Base-by-base conservation (phyloP, 1,140 invertebrate species). In the Drosophila mayri region DNA sequence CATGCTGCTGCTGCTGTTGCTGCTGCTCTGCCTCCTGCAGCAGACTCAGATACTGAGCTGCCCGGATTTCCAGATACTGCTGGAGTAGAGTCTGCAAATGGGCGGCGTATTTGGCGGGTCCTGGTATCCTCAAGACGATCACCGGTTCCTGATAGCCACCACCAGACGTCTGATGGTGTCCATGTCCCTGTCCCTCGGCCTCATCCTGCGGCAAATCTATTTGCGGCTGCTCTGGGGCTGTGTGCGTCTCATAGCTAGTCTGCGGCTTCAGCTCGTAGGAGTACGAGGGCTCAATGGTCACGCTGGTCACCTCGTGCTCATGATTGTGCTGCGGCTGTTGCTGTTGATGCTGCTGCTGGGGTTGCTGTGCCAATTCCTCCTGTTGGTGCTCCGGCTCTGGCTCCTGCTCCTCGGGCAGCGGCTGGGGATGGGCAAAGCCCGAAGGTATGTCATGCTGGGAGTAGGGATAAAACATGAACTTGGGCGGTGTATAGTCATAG, bases 391-490 rank as follows among this genome's bases (percentile, higher is more conserved):
- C 61, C 0, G 59, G 66, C 41, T 64, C 37, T 12, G 12, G 37
- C 7, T 66, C 66, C 18, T 54, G 32, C 47, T 70, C 66, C 47
- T 70, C 66, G 3, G 66, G 66, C 30, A 67, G 32, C 7, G 66
- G 66, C 38, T 54, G 63, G 4, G 47, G 66, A 46, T 46, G 66
- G 22, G 66, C 62, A 25, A 70, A 70, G 47, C 66, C 66, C 10
- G 66, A 55, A 16, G 66, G 79, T 37, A 93, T 90, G 41, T 92
- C 81, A 1, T 92, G 80, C 58, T 92, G 92, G 0, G 92, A 93
- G 73, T 93, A 92, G 0, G 92, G 92, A 58, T 92, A 92, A 50
- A 93, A 91, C 84, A 90, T 90, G 46, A 91, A 92, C 59, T 91
- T 93, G 46, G 92, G 92, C 35, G 87, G 83, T 8, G 77, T 77